These are phyloP conservation scores for Porites cylindrica DNA, from an alignment of 92 coral and sea anemone species.

Conservation along the genomic window DNA sequence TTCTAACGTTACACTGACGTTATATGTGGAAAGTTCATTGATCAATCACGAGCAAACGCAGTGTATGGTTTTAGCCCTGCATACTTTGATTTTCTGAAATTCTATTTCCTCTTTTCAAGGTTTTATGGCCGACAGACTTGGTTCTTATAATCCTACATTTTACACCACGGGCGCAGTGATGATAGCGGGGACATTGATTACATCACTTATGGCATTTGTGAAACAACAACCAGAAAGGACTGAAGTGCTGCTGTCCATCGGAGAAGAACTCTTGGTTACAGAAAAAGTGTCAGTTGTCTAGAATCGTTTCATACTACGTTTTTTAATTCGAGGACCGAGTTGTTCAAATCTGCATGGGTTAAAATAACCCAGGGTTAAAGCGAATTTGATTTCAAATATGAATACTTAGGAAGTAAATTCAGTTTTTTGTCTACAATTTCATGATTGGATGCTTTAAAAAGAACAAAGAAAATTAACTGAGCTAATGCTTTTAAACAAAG, in stretches of 20 bases:
- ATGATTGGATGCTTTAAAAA: too few species aligned
- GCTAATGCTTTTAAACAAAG: too few species aligned
- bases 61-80: background rate
- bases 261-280: slow-evolving; percentile 4
- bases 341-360: background rate
- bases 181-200: slow-evolving; percentile 47
- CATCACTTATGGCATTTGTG: slow-evolving; percentile 12
- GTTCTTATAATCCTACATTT: slow-evolving; percentile 50
- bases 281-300: slow-evolving; percentile 27
- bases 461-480: too few species aligned
- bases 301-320: too few species aligned
- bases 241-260: background rate
- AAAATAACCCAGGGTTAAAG: background rate
- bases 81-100: background rate
- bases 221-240: background rate
- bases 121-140: slow-evolving; percentile 37
- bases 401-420: too few species aligned
- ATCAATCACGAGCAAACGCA: too few species aligned
- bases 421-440: too few species aligned
- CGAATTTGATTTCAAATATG: too few species aligned
- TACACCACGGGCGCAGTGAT: slow-evolving; percentile 45
- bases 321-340: background rate
- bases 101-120: slow-evolving; percentile 6
- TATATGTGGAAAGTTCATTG: too few species aligned
- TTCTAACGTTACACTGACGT: too few species aligned